Conservation (phyloP, 2,113 vertebrate genomes). For the Scomber japonicus region DNA sequence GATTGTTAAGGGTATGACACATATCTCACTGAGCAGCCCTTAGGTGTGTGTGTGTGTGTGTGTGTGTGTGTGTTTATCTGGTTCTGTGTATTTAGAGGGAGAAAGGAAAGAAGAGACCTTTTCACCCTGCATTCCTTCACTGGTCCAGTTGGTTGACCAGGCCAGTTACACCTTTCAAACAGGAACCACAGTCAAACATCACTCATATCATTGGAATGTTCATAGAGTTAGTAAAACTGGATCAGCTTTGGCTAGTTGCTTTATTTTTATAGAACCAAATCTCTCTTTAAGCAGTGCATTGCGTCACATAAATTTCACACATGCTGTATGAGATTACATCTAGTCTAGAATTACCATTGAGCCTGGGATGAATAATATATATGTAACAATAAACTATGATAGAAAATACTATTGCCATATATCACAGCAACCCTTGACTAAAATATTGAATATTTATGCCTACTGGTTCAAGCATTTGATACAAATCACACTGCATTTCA, state of each 20-base stretch:
- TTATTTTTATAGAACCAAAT: constrained; percentile 2
- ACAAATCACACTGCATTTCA: not conserved
- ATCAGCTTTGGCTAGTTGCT: constrained; percentile 8
- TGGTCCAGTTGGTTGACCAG: constrained; percentile 39
- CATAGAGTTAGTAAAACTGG: constrained; percentile 9
- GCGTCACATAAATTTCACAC: constrained; percentile 7
- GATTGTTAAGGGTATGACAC: constrained; percentile 39
- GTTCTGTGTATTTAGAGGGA: constrained; percentile 20
- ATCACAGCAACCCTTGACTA: not conserved
- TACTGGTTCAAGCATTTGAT: not conserved
- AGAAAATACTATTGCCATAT: not conserved
- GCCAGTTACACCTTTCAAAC: constrained; percentile 57
- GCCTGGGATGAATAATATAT: constrained; percentile 10
- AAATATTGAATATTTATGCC: constrained; percentile 17
- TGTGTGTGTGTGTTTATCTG: not conserved
- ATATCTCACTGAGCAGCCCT: constrained; percentile 55
- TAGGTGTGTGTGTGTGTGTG: constrained; percentile 48
- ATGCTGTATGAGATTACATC: constrained; percentile 22
- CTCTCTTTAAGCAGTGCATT: not conserved
- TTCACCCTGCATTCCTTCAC: constrained; percentile 57
- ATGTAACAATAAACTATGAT: not conserved
- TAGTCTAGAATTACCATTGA: constrained; percentile 4
- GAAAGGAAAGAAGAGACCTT: not conserved
- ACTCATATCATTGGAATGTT: constrained; percentile 61
- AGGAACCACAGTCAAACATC: constrained; percentile 59